Evolutionary conservation across 2,888 invertebrate genomes (phyloP).

Genomic region (Torymus texanus): DNA sequence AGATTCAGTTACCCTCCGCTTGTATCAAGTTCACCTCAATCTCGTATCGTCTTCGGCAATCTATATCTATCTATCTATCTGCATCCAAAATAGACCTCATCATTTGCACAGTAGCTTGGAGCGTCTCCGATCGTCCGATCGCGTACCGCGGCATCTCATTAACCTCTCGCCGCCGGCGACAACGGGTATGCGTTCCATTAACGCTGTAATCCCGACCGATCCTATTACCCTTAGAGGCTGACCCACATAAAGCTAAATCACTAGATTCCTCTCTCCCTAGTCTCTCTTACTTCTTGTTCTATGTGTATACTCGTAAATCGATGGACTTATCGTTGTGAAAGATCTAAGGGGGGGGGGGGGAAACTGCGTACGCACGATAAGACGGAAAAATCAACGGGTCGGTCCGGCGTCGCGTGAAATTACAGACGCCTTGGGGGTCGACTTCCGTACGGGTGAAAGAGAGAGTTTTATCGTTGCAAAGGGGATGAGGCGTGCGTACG

Average conservation of each 20-base stretch:
- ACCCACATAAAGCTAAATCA: constrained; percentile 29
- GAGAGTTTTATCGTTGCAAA: too few species aligned
- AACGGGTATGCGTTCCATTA: too few species aligned
- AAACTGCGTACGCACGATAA: constrained; percentile 9
- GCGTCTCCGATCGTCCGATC: too few species aligned
- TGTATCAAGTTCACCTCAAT: too few species aligned
- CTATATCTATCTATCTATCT: neutral
- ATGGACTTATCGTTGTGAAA: neutral
- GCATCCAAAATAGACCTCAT: neutral
- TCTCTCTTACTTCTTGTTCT: too few species aligned
- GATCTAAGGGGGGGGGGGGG: neutral
- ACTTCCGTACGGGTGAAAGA: too few species aligned
- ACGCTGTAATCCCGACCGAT: neutral
- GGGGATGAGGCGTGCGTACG: too few species aligned
- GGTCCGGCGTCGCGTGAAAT: constrained; percentile 43
- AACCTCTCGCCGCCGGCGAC: too few species aligned
- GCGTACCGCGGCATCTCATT: too few species aligned
- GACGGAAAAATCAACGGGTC: constrained; percentile 29
- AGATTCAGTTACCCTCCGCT: constrained; percentile 22
- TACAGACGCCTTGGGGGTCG: neutral
- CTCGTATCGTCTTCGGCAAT: too few species aligned
- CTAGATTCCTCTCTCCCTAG: neutral
- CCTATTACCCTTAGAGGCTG: constrained; percentile 3
- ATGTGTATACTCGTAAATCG: too few species aligned
- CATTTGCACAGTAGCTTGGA: too few species aligned